A percentile compares a stretch with the other conserved stretches of the same genome.
Conservation (phyloP, 2,888 invertebrate species). For the Gibbula magus region DNA sequence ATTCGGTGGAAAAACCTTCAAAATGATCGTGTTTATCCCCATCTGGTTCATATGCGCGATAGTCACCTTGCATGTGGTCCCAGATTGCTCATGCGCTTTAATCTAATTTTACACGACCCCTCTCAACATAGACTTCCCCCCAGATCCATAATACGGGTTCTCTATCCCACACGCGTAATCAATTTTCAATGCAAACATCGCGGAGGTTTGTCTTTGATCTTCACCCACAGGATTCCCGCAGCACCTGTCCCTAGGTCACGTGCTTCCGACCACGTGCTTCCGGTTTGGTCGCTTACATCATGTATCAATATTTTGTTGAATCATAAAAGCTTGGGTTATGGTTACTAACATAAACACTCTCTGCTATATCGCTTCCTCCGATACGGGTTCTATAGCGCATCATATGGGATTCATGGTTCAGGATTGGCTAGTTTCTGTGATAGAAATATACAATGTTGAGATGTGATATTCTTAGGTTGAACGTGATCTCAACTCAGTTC, state of each 20-base stretch:
- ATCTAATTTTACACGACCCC: not conserved
- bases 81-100: not conserved
- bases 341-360: too few relatives aligned
- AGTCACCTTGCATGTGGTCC: not conserved
- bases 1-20: too few relatives aligned
- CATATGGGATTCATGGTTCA: too few relatives aligned
- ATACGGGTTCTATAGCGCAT: too few relatives aligned
- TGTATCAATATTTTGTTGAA: constrained; percentile 6
- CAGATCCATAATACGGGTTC: not conserved
- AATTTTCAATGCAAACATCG: not conserved
- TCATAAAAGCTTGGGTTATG: too few relatives aligned
- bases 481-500: too few relatives aligned
- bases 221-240: not conserved
- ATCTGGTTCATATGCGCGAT: too few relatives aligned
- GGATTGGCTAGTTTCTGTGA: too few relatives aligned
- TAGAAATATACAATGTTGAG: too few relatives aligned
- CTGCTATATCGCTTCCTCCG: too few relatives aligned
- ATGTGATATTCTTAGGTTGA: too few relatives aligned
- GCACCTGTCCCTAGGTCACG: constrained; percentile 14
- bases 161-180: constrained; percentile 5
- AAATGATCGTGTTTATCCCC: too few relatives aligned
- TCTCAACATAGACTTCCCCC: not conserved
- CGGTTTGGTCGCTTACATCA: constrained; percentile 12
- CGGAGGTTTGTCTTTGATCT: not conserved
- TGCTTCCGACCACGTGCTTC: constrained; percentile 21